Percentiles rank a stretch among this genome's conserved stretches.
phyloP scores from a whole-genome alignment of 1,140 invertebrate species.

The Nixonia krombeini region DNA sequence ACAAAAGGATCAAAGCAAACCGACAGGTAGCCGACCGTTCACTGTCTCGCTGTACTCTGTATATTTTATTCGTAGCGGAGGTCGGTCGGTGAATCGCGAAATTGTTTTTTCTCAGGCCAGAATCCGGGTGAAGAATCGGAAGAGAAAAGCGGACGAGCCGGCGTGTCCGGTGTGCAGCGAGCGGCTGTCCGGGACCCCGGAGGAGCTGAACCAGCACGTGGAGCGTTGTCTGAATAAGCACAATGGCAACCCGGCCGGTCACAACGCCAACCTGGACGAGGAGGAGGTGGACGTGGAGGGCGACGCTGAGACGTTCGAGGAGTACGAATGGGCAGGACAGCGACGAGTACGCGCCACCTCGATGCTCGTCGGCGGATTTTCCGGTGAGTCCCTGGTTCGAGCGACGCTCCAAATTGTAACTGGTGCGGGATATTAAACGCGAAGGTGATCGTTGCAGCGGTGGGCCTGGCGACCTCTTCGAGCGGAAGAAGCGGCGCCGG shows the following conservation, averaged over 20 bases:
- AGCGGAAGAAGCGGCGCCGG: conserved; percentile 59
- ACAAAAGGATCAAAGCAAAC: conserved; percentile 86
- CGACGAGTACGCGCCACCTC: conserved; percentile 80
- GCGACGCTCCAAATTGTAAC: no score
- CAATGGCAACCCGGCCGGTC: conserved; percentile 71
- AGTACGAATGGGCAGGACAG: conserved; percentile 88
- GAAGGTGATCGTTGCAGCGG: conserved; percentile 49
- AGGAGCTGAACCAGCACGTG: conserved; percentile 84
- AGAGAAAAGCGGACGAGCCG: conserved; percentile 79
- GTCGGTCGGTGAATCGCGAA: no score
- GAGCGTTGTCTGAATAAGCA: conserved; percentile 79
- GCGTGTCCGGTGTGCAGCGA: conserved; percentile 85
- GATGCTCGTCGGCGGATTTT: conserved; percentile 80
- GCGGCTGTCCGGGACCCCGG: conserved; percentile 73
- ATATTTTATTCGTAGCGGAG: no score
- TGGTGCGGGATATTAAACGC: no score
- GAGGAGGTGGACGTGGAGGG: conserved; percentile 81
- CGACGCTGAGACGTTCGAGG: conserved; percentile 79
- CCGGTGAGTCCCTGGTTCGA: no score
- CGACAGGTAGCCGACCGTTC: no score
- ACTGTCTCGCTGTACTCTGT: no score
- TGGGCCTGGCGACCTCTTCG: conserved; percentile 74
- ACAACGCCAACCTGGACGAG: conserved; percentile 71
- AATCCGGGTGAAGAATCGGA: conserved; percentile 76
- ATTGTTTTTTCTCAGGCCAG: conserved; percentile 68